Evolutionary conservation across 2,797 vertebrate genomes (phyloP), one percentile per base, ranked within the genome.

Genomic region (Salarias fasciatus): DNA sequence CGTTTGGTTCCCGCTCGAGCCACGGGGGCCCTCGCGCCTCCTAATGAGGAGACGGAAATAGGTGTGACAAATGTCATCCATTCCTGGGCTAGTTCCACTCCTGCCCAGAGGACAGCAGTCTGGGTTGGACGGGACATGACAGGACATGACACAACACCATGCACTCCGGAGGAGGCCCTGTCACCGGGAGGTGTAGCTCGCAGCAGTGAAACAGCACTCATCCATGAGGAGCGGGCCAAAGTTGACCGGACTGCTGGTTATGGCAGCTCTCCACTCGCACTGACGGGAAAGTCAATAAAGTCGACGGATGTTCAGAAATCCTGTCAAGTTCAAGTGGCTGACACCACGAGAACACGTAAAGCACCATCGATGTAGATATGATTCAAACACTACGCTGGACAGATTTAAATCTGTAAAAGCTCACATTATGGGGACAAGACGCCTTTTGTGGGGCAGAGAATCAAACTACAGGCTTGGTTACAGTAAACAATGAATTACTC

Each of bases 31-130:
- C 75, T 89, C 64, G 79, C 88, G 88, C 85, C 77, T 91, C 80
- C 86, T 91, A 91, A 92, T 91, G 88, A 91, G 84, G 63, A 72
- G 75, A 77, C 85, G 65, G 68, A 88, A 91, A 92, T 91, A 89
- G 83, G 83, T 85, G 80, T 72, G 80, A 90, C 79, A 87, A 87
- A 84, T 85, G 84, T 82, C 82, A 85, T 77, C 81, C 75, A 55
- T 53, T 63, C 65, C 67, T 77, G 61, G 42, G 60, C 57, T 59
- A 42, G 70, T 67, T 81, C 54, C 72, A 35, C 60, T 82, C 50
- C 70, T 69, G 75, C 74, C 82, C 77, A 71, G 73, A 74, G 67
- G 78, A 84, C 63, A 75, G 72, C 53, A 76, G 63, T 65, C 53
- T 29, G 56, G 63, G 56, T 67, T 67, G 68, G 69, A 85, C 54